Percentiles rank a stretch among this genome's conserved stretches.
Evolutionary conservation across 2,888 invertebrate species (phyloP).

Genomic region (Drosophila helvetica): DNA sequence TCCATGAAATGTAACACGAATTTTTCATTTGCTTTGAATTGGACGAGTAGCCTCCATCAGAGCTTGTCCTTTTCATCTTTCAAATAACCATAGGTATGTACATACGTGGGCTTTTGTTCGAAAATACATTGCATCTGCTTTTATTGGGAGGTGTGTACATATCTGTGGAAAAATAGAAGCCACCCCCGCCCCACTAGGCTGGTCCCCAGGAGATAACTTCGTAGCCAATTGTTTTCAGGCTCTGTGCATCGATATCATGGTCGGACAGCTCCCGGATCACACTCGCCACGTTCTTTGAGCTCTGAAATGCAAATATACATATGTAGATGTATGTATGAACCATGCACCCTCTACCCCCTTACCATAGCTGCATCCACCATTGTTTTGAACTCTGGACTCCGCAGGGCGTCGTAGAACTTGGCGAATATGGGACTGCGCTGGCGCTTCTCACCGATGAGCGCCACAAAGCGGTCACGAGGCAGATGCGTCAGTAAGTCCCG

Average conservation of each 20-base stretch:
- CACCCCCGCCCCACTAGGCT: background rate
- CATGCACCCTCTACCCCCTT: background rate
- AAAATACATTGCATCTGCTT: background rate
- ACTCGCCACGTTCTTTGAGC: conserved; percentile 52
- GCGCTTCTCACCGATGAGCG: conserved; percentile 75
- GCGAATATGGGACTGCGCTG: conserved; percentile 62
- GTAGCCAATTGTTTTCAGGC: conserved; percentile 66
- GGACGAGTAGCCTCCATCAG: background rate
- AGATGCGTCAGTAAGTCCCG: conserved; percentile 71
- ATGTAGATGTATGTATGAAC: background rate
- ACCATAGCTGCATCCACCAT: conserved; percentile 71
- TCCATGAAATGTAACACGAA: conserved; percentile 8
- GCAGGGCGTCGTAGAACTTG: conserved; percentile 73
- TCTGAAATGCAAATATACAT: conserved; percentile 47
- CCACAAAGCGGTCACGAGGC: conserved; percentile 67
- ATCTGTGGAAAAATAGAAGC: background rate
- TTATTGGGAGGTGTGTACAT: background rate
- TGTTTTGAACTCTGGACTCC: conserved; percentile 60
- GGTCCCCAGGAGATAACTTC: conserved; percentile 80
- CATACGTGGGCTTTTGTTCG: too few species aligned
- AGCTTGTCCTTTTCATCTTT: background rate
- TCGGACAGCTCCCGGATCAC: conserved; percentile 60
- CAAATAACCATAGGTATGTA: background rate
- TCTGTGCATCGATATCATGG: conserved; percentile 66
- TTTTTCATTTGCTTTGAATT: conserved; percentile 27